These are phyloP conservation scores for Drosophila pseudotalamancana DNA, from an alignment of 2,888 invertebrate species.

Conservation along the genomic window DNA sequence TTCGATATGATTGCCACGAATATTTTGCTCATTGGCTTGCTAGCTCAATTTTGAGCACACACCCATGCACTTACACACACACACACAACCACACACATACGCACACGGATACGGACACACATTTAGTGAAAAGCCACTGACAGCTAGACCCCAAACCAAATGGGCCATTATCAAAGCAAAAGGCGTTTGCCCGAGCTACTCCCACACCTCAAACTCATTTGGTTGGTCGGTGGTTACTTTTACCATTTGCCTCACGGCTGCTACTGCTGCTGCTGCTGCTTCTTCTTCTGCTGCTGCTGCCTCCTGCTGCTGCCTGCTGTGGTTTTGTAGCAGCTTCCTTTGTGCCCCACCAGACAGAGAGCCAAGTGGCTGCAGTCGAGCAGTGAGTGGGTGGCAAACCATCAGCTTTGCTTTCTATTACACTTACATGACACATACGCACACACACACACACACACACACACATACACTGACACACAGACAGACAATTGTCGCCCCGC, in stretches of 20 bases:
- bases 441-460: slow-evolving; percentile 24
- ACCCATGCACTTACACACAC: slow-evolving; percentile 4
- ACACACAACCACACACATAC: neutral
- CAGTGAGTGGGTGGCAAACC: slow-evolving; percentile 58
- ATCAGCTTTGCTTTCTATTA: slow-evolving; percentile 77
- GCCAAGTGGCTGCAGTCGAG: slow-evolving; percentile 18
- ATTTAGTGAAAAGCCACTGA: slow-evolving; percentile 30
- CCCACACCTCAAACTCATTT: slow-evolving; percentile 71
- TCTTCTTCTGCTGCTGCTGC: slow-evolving; percentile 9
- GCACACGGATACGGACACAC: slow-evolving; percentile 3
- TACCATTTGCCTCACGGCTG: slow-evolving; percentile 74
- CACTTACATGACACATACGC: slow-evolving; percentile 73
- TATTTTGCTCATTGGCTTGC: slow-evolving; percentile 49
- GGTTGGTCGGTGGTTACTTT: slow-evolving; percentile 75
- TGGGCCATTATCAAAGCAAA: slow-evolving; percentile 74
- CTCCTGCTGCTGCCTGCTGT: slow-evolving; percentile 32
- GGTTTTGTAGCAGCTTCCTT: slow-evolving; percentile 62
- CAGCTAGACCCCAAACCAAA: slow-evolving; percentile 43
- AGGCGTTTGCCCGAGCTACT: slow-evolving; percentile 58
- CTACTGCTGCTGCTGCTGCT: slow-evolving; percentile 18
- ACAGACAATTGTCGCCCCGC: slow-evolving; percentile 73
- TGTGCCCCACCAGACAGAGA: slow-evolving; percentile 38
- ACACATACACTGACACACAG: slow-evolving; percentile 28
- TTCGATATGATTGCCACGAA: slow-evolving; percentile 49
- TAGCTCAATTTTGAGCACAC: slow-evolving; percentile 29